A percentile compares a stretch with the other conserved stretches of the same genome.
Evolutionary conservation across 2,113 vertebrate genomes (phyloP).

Genomic region (Enhydra lutris): DNA sequence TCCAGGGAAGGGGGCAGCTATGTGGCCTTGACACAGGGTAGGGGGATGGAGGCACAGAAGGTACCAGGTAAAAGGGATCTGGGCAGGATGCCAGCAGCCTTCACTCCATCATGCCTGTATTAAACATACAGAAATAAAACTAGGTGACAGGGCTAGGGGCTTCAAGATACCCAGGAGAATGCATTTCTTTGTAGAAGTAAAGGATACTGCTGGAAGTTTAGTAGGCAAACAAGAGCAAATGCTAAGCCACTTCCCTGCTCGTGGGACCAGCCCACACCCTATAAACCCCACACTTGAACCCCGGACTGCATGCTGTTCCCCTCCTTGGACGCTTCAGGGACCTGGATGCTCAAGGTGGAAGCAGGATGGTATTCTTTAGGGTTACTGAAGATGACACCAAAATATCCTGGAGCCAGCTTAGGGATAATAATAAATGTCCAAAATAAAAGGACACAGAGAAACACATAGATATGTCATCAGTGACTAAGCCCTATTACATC

Average conservation of each 20-base stretch:
- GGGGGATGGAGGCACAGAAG: not conserved
- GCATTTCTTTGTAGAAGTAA: not conserved
- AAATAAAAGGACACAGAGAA: not conserved
- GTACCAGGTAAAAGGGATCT: not conserved
- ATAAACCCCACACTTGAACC: not conserved
- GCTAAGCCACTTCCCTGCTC: not conserved
- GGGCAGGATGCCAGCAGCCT: not conserved
- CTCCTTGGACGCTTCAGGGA: not conserved
- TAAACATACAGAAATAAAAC: not conserved
- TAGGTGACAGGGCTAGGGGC: not conserved
- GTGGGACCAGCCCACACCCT: not conserved
- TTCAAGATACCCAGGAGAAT: not conserved
- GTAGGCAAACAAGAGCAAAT: not conserved
- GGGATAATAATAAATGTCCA: not conserved
- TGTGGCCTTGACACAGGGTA: not conserved
- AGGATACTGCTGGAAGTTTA: not conserved
- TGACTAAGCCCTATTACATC: not conserved
- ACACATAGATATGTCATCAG: not conserved
- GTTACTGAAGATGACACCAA: not conserved
- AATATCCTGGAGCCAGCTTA: not conserved
- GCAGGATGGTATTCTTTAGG: not conserved
- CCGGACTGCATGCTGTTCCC: not conserved
- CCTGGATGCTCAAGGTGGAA: not conserved
- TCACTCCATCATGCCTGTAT: not conserved
- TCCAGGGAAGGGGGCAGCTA: not conserved